phyloP scores from a whole-genome alignment of 2,888 invertebrate species.

The Enchytraeus crypticus region DNA sequence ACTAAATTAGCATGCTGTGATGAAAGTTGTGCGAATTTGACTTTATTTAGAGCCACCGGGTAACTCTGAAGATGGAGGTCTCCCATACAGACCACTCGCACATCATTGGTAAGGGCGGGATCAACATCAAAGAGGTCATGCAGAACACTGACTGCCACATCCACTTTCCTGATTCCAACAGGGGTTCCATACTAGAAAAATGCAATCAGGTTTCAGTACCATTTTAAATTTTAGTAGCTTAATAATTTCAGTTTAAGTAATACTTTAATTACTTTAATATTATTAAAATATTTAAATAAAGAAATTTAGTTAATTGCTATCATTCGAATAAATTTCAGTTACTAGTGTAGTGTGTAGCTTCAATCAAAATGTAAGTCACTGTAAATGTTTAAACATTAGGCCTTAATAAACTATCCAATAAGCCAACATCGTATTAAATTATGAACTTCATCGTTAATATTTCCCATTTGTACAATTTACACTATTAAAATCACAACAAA shows the following conservation, averaged over 20 bases:
- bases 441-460: too few relatives aligned
- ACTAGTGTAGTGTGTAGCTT: too few relatives aligned
- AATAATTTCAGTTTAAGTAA: neutral
- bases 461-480: too few relatives aligned
- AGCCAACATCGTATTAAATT: too few relatives aligned
- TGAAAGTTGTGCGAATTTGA: neutral
- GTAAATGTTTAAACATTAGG: too few relatives aligned
- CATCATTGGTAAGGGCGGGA: conserved; percentile 80
- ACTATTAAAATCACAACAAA: too few relatives aligned
- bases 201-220: conserved; percentile 74
- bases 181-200: conserved; percentile 78
- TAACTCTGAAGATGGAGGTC: conserved; percentile 96
- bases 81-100: conserved; percentile 97
- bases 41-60: conserved; percentile 64
- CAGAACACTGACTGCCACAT: conserved; percentile 93
- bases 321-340: too few relatives aligned
- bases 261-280: neutral
- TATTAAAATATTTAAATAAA: neutral
- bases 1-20: too few relatives aligned
- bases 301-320: neutral
- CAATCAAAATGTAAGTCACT: too few relatives aligned
- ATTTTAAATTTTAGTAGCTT: neutral
- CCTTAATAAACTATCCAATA: too few relatives aligned
- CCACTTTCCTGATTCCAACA: conserved; percentile 95
- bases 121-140: conserved; percentile 65